A percentile compares a stretch with the other conserved stretches of the same genome.
These are phyloP conservation scores for Lepidochrysops patricia DNA, from an alignment of 2,888 invertebrate species.

Conservation along the genomic window DNA sequence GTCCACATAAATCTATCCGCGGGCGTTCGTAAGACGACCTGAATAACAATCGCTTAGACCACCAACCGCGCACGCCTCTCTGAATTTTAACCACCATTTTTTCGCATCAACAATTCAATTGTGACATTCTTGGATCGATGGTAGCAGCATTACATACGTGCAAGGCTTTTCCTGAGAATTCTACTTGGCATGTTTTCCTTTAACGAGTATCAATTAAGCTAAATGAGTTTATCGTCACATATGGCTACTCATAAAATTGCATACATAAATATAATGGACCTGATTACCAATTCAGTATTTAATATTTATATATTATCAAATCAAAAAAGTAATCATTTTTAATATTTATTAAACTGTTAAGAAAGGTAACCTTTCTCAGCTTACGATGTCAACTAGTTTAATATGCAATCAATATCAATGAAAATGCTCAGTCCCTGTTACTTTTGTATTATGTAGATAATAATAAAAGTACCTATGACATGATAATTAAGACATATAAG, in stretches of 20 bases:
- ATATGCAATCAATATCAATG: no score
- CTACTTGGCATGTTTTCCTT: neutral
- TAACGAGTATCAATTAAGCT: neutral
- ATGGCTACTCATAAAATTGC: no score
- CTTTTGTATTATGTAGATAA: no score
- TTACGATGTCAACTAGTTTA: no score
- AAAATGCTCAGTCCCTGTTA: no score
- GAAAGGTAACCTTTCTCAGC: no score
- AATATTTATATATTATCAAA: no score
- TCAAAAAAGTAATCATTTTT: no score
- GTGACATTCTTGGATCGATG: conserved; percentile 13
- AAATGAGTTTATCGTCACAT: neutral
- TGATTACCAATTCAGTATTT: no score
- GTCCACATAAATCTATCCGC: conserved; percentile 29
- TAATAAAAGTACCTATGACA: no score
- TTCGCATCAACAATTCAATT: conserved; percentile 23
- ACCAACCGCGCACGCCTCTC: conserved; percentile 27
- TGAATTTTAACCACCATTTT: conserved; percentile 29
- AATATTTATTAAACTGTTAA: no score
- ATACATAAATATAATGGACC: no score
- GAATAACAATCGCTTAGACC: conserved; percentile 32
- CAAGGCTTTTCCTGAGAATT: neutral
- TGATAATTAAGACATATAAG: neutral
- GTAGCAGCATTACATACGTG: neutral
- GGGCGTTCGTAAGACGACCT: conserved; percentile 26